These are phyloP conservation scores for Aporophyla lueneburgensis DNA, from an alignment of 2,888 invertebrate species.

Conservation along the genomic window DNA sequence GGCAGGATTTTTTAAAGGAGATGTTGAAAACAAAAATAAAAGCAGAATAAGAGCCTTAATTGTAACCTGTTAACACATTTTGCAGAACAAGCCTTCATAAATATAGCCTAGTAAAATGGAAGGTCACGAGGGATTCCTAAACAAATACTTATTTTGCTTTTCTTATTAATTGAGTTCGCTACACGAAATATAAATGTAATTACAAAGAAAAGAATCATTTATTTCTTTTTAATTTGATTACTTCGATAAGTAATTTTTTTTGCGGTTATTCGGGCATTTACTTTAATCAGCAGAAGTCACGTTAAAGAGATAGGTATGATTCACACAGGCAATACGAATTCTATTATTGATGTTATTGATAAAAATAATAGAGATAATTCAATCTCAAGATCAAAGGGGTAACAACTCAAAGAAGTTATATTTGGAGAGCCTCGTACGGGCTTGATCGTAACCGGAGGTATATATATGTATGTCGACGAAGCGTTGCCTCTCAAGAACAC, in stretches of 20 bases:
- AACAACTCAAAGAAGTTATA: conserved; percentile 18
- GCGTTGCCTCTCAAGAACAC: conserved; percentile 27
- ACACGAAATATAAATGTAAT: conserved; percentile 27
- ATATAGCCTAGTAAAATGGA: conserved; percentile 1
- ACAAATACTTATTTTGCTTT: conserved; percentile 33
- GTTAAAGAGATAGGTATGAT: not conserved
- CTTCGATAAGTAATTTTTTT: not conserved
- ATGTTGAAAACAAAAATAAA: not conserved
- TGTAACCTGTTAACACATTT: not conserved
- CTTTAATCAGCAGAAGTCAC: not conserved
- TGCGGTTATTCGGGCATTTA: not conserved
- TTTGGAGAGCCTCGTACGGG: not conserved
- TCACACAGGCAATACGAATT: not conserved
- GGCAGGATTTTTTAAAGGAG: not conserved
- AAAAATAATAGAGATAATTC: conserved; percentile 1
- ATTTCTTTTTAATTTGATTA: conserved; percentile 17
- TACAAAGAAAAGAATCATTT: not conserved
- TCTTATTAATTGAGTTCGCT: conserved; percentile 25
- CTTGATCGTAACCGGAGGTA: conserved; percentile 40
- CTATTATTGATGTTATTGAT: not conserved
- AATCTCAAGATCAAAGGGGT: conserved; percentile 30
- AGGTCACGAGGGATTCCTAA: conserved; percentile 36
- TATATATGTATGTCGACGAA: conserved; percentile 47
- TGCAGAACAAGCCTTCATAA: not conserved
- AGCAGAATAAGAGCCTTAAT: not conserved